Percentiles rank a stretch among this genome's conserved stretches.
These are phyloP conservation scores for Asobara japonica DNA, from an alignment of 1,140 invertebrate species.

Conservation along the genomic window DNA sequence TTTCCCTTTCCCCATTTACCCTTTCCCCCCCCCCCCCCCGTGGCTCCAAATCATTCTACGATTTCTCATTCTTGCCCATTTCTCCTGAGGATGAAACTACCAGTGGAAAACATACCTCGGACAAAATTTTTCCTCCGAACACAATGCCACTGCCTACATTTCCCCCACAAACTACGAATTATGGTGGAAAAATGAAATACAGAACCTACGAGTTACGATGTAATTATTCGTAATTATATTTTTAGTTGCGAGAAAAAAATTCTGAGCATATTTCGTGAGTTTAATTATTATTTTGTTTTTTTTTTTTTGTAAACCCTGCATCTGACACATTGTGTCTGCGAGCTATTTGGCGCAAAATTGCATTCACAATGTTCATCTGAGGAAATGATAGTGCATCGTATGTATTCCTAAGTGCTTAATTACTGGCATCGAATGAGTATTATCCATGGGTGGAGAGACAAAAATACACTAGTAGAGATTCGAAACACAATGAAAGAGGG, in stretches of 20 bases:
- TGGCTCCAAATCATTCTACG: slow-evolving; percentile 6
- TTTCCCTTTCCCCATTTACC: not conserved
- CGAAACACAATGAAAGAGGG: not conserved
- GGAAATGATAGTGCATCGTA: not conserved
- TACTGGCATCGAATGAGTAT: not conserved
- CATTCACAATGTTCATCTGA: not conserved
- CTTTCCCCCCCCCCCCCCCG: not conserved
- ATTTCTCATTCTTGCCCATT: slow-evolving; percentile 18
- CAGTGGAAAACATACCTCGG: not conserved
- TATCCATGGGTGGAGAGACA: not conserved
- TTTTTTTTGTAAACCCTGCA: not conserved
- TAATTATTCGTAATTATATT: slow-evolving; percentile 11
- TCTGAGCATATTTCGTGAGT: not conserved
- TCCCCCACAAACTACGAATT: not conserved
- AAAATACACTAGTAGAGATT: not conserved
- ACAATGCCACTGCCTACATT: not conserved
- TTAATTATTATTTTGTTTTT: not conserved
- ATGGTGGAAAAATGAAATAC: not conserved
- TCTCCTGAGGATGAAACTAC: not conserved
- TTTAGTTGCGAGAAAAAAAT: not conserved
- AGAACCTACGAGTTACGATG: not conserved
- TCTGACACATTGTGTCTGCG: not conserved
- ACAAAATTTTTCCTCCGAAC: not conserved
- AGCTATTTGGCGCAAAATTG: not conserved
- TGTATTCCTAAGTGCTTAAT: not conserved